Evolutionary conservation across 2,797 vertebrate genomes (phyloP).

Genomic region (Sebastes itinus): DNA sequence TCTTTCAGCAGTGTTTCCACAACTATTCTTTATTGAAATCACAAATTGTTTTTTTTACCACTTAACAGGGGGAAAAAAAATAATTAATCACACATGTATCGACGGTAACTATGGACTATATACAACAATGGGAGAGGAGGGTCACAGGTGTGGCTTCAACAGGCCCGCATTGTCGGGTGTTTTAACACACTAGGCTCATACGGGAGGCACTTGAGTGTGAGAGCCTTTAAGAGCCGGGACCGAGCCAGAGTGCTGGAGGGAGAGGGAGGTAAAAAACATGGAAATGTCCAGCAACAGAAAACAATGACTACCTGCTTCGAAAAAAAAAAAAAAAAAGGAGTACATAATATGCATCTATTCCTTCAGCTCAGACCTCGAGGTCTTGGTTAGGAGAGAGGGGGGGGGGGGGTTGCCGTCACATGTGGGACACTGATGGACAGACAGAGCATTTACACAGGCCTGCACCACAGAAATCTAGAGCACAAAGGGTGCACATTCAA

Average conservation of each 20-base stretch:
- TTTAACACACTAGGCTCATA: constrained; percentile 69
- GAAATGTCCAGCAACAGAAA: constrained; percentile 43
- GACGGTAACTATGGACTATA: constrained; percentile 72
- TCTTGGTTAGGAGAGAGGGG: not conserved
- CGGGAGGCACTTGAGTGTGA: constrained; percentile 81
- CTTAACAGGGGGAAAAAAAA: constrained; percentile 33
- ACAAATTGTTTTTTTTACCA: constrained; percentile 72
- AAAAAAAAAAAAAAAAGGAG: constrained; percentile 7
- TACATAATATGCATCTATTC: constrained; percentile 56
- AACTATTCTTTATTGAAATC: constrained; percentile 81
- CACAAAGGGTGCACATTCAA: constrained; percentile 76
- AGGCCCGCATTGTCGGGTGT: constrained; percentile 58
- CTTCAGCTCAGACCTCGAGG: constrained; percentile 51
- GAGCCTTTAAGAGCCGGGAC: constrained; percentile 73
- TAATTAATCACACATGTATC: constrained; percentile 68
- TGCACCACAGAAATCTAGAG: constrained; percentile 69
- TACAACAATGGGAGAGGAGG: constrained; percentile 67
- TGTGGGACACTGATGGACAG: constrained; percentile 67
- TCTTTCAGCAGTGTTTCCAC: constrained; percentile 74
- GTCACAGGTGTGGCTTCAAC: constrained; percentile 49
- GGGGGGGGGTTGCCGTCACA: constrained; percentile 27
- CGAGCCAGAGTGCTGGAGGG: constrained; percentile 44
- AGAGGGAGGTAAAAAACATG: constrained; percentile 16
- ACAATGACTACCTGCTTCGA: constrained; percentile 28
- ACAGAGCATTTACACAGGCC: constrained; percentile 73